These are phyloP conservation scores for Myiozetetes cayanensis DNA, from an alignment of 2,113 vertebrate species.

Conservation along the genomic window DNA sequence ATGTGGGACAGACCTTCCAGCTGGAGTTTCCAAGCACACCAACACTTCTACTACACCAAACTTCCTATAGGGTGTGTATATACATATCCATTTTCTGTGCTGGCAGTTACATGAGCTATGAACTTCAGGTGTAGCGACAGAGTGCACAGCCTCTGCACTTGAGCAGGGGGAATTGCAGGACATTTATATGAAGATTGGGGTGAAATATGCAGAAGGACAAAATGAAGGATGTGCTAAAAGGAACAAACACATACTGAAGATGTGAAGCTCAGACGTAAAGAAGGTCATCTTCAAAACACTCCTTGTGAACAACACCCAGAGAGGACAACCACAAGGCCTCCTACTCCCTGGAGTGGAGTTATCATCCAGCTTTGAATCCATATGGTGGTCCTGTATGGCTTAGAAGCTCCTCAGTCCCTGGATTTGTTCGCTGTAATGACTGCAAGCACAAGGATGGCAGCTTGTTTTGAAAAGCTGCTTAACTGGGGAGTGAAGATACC, in stretches of 20 bases:
- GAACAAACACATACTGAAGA: background rate
- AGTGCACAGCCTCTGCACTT: background rate
- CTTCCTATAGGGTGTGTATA: background rate
- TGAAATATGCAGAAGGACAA: background rate
- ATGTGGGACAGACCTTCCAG: background rate
- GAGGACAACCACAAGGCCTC: background rate
- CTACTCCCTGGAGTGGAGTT: background rate
- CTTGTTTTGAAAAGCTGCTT: background rate
- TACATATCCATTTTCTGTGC: background rate
- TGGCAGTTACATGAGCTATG: background rate
- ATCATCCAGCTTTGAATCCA: background rate
- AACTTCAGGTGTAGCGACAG: background rate
- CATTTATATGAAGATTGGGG: background rate
- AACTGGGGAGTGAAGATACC: background rate
- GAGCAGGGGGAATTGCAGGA: background rate
- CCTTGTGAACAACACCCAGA: background rate
- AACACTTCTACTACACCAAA: background rate
- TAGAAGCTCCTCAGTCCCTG: background rate
- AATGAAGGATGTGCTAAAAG: background rate
- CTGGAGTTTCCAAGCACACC: background rate
- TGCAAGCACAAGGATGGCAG: background rate
- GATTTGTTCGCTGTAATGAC: background rate
- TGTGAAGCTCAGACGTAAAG: background rate
- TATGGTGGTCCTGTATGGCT: background rate
- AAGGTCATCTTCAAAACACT: background rate